Evolutionary conservation across 1,140 invertebrate genomes (phyloP).

Genomic region (Varroa destructor): DNA sequence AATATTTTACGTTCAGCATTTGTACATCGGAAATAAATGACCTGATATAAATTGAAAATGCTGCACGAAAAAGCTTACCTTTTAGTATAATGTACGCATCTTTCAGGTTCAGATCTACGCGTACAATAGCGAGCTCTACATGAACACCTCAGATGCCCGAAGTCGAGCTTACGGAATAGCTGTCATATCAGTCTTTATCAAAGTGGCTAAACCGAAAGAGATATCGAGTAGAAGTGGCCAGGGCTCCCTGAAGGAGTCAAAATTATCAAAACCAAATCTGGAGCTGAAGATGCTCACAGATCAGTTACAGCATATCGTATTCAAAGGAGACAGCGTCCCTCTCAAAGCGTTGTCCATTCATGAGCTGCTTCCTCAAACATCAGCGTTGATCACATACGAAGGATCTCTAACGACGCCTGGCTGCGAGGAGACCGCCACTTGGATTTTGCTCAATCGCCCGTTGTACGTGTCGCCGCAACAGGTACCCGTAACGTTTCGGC

Average conservation of each 20-base stretch:
- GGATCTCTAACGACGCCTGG: conserved; percentile 41
- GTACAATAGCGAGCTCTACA: conserved; percentile 82
- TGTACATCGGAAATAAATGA: too few relatives aligned
- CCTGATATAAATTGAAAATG: too few relatives aligned
- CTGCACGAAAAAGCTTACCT: too few relatives aligned
- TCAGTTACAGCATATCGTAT: conserved; percentile 64
- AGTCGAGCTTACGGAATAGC: conserved; percentile 69
- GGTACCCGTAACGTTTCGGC: neutral
- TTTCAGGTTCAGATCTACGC: conserved; percentile 81
- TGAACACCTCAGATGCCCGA: conserved; percentile 69
- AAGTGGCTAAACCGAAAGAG: too few relatives aligned
- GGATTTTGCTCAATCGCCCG: conserved; percentile 39
- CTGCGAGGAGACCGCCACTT: conserved; percentile 41
- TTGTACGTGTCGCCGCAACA: conserved; percentile 27
- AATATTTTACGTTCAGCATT: too few relatives aligned
- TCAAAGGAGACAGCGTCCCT: conserved; percentile 40
- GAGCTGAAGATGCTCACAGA: conserved; percentile 70
- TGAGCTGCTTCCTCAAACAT: conserved; percentile 29
- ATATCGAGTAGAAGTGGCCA: conserved; percentile 36
- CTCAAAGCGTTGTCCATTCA: conserved; percentile 6
- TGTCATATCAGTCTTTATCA: conserved; percentile 50
- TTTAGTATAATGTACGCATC: conserved; percentile 38
- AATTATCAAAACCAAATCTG: conserved; percentile 49
- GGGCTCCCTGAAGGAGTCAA: conserved; percentile 14
- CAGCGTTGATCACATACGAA: conserved; percentile 41